Evolutionary conservation across 2,888 invertebrate genomes (phyloP).

Genomic region (Perdita meconis): DNA sequence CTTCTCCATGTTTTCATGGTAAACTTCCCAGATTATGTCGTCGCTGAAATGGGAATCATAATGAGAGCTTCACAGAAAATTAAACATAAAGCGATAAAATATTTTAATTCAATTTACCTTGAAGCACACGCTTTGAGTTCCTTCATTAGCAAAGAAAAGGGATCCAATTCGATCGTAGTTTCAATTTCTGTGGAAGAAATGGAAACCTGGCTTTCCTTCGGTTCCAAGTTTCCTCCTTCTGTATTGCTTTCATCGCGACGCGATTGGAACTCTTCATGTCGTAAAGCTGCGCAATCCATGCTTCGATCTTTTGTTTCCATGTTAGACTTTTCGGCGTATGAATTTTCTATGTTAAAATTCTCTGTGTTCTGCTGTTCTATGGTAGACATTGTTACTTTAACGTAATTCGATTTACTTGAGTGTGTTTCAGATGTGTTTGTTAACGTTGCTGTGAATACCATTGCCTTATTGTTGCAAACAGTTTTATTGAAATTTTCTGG

Average conservation of each 20-base stretch:
- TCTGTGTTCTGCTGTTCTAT: no score
- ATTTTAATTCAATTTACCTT: constrained; percentile 43
- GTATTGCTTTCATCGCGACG: background rate
- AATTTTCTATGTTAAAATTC: constrained; percentile 28
- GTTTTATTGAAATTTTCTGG: no score
- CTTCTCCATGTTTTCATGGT: constrained; percentile 56
- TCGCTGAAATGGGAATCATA: constrained; percentile 65
- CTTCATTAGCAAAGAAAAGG: constrained; percentile 38
- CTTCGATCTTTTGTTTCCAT: background rate
- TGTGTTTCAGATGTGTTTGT: no score
- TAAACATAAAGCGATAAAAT: background rate
- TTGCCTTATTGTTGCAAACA: constrained; percentile 24
- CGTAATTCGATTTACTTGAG: no score
- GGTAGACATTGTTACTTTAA: no score
- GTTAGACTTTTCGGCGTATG: no score
- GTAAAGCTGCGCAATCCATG: constrained; percentile 6
- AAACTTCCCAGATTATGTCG: constrained; percentile 75
- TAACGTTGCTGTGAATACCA: no score
- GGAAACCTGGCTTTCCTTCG: no score
- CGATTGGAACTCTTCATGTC: background rate
- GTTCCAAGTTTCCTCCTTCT: background rate
- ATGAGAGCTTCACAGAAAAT: constrained; percentile 3
- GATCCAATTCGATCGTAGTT: constrained; percentile 17
- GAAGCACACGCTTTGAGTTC: constrained; percentile 30
- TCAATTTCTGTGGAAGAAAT: constrained; percentile 5